Percentiles rank a stretch among this genome's conserved stretches.
phyloP scores from a whole-genome alignment of 2,797 vertebrate species.

The Muraenolepis orangiensis region DNA sequence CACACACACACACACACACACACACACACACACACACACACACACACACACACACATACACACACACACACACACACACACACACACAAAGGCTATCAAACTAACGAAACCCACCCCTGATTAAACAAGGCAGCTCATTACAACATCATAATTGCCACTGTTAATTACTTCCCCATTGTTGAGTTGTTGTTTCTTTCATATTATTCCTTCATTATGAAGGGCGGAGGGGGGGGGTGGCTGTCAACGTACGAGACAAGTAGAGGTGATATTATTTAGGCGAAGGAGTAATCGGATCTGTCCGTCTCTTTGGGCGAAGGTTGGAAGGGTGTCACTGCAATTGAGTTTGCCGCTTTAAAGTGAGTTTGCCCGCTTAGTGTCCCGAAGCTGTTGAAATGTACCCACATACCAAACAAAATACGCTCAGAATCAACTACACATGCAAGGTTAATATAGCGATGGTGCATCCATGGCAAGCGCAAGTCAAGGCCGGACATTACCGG shows the following conservation, averaged over 20 bases:
- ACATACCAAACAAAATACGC: too few relatives aligned
- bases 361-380: too few relatives aligned
- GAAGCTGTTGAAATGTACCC: too few relatives aligned
- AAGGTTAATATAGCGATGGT: too few relatives aligned
- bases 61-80: background rate
- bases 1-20: background rate
- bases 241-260: background rate
- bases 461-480: too few relatives aligned
- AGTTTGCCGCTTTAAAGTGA: constrained; percentile 51
- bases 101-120: constrained; percentile 48
- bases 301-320: constrained; percentile 19
- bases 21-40: too few relatives aligned
- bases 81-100: constrained; percentile 24
- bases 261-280: constrained; percentile 24
- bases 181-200: constrained; percentile 11
- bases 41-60: too few relatives aligned
- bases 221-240: constrained; percentile 25
- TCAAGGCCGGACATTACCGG: too few relatives aligned
- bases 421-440: too few relatives aligned
- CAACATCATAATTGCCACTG: constrained; percentile 39
- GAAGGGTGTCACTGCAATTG: constrained; percentile 33
- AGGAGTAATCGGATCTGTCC: constrained; percentile 45
- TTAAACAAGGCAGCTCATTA: constrained; percentile 58
- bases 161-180: constrained; percentile 35
- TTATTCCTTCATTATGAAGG: constrained; percentile 4